A percentile compares a stretch with the other conserved stretches of the same genome.
phyloP scores from a whole-genome alignment of 2,113 vertebrate genomes.

The Elgaria multicarinata region DNA sequence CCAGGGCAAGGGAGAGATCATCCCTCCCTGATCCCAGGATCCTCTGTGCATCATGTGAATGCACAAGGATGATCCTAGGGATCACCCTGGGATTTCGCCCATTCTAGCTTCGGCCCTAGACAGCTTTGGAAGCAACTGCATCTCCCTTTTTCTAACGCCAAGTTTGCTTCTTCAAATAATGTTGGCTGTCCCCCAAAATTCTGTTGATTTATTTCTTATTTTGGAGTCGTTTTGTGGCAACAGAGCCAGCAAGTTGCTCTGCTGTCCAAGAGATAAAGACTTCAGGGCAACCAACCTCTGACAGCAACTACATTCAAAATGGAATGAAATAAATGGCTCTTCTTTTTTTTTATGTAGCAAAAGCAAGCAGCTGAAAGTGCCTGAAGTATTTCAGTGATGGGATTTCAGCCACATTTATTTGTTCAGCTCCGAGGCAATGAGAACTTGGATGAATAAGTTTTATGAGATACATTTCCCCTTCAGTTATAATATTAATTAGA shows the following conservation, averaged over 20 bases:
- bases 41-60: no score
- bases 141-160: not conserved
- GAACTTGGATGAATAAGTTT: conserved; percentile 37
- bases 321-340: fast-evolving
- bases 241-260: not conserved
- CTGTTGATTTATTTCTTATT: fast-evolving
- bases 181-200: not conserved
- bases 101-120: no score
- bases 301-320: fast-evolving
- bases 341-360: not conserved
- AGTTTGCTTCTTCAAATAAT: not conserved
- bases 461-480: conserved; percentile 39
- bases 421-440: conserved; percentile 4
- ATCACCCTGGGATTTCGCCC: no score
- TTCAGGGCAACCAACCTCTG: not conserved
- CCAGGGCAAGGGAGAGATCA: no score
- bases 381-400: not conserved
- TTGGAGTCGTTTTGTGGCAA: not conserved
- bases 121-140: not conserved
- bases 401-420: conserved; percentile 11
- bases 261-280: not conserved
- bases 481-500: conserved; percentile 50
- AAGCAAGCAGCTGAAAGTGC: not conserved
- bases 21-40: no score
- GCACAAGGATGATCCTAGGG: no score